Percentiles rank a stretch among this genome's conserved stretches.
Evolutionary conservation across 53 echinoderm and acorn worm species (phyloP).

Genomic region (Crossaster papposus): DNA sequence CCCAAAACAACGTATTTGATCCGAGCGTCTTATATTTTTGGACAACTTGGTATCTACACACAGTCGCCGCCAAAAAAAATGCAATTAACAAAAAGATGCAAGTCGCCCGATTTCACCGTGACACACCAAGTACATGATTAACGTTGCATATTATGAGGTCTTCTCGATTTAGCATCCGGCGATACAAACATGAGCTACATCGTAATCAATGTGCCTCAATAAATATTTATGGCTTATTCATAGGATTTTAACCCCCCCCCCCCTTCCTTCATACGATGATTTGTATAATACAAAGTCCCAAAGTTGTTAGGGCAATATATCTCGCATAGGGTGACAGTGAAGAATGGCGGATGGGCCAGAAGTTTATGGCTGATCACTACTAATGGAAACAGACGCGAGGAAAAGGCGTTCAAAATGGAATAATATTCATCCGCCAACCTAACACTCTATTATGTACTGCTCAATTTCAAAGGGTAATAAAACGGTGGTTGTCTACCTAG

Average conservation of each 20-base stretch:
- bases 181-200: neutral
- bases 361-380: neutral
- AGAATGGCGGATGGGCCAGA: neutral
- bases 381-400: neutral
- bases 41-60: neutral
- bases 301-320: conserved; percentile 4
- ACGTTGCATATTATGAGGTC: neutral
- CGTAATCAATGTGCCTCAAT: conserved; percentile 22
- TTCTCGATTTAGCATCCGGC: neutral
- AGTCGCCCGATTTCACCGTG: neutral
- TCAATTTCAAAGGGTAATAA: neutral
- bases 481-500: neutral
- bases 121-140: neutral
- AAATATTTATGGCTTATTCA: conserved; percentile 39
- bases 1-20: too few relatives aligned
- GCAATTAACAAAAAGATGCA: neutral
- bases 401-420: neutral
- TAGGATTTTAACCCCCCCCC: neutral
- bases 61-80: neutral
- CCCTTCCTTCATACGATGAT: too few relatives aligned
- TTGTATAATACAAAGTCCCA: neutral
- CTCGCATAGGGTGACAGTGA: neutral
- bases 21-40: too few relatives aligned
- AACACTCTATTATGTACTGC: neutral
- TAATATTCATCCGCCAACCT: too few relatives aligned